These are phyloP conservation scores for Hermaeophaga mercurialis DNA, from an alignment of 2,888 invertebrate genomes.

Conservation along the genomic window DNA sequence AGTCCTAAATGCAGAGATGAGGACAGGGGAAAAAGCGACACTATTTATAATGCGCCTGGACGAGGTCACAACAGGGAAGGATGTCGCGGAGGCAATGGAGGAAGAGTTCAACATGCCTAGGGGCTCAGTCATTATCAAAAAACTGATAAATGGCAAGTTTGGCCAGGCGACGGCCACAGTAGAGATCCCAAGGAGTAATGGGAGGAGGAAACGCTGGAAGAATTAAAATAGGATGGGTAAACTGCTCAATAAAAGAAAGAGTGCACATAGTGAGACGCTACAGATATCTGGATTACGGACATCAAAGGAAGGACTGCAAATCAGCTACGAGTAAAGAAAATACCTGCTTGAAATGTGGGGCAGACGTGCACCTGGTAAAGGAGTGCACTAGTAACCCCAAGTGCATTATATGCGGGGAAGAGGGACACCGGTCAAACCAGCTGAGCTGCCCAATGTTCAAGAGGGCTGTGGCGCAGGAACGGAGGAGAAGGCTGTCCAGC, in stretches of 20 bases:
- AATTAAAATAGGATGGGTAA: slow-evolving; percentile 18
- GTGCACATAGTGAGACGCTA: slow-evolving; percentile 13
- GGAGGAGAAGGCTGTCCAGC: slow-evolving; percentile 5
- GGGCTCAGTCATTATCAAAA: background rate
- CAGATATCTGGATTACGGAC: slow-evolving; percentile 22
- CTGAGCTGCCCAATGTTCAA: slow-evolving; percentile 20
- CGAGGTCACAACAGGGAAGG: background rate
- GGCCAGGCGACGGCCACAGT: slow-evolving; percentile 7
- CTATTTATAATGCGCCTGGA: background rate
- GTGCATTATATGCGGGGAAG: slow-evolving; percentile 13
- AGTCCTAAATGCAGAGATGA: background rate
- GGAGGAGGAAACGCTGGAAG: background rate
- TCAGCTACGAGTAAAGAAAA: slow-evolving; percentile 8
- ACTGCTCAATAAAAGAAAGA: slow-evolving; percentile 15
- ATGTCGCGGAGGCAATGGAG: background rate
- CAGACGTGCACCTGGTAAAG: slow-evolving; percentile 14
- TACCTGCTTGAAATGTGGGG: slow-evolving; percentile 24
- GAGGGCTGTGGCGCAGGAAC: slow-evolving; percentile 1
- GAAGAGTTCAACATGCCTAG: background rate
- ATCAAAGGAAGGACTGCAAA: slow-evolving; percentile 15
- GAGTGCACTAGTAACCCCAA: slow-evolving; percentile 9
- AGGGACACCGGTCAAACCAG: slow-evolving; percentile 16
- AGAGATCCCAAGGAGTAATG: slow-evolving; percentile 1
- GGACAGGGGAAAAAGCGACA: background rate
- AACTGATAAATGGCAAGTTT: background rate